Conservation (phyloP, 2,888 invertebrate species). For the Aplocera efformata region DNA sequence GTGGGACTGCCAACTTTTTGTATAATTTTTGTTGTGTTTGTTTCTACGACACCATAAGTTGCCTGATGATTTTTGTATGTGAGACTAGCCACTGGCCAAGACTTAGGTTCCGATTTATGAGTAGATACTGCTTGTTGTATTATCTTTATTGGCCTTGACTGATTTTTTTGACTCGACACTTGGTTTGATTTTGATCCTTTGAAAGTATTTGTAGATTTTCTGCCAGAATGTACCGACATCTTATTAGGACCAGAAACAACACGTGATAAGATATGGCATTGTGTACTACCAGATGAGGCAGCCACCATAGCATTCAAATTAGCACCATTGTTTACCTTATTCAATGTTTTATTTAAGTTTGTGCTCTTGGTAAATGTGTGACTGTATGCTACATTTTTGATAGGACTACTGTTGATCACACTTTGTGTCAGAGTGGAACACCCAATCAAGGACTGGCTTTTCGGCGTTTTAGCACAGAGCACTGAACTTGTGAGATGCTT, state of each 20-base stretch:
- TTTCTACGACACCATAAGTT: conserved; percentile 56
- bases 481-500: conserved; percentile 67
- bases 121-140: conserved; percentile 71
- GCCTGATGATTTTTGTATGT: conserved; percentile 63
- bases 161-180: conserved; percentile 58
- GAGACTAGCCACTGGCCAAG: conserved; percentile 65
- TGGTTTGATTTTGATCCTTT: conserved; percentile 66
- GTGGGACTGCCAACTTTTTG: conserved; percentile 73
- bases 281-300: conserved; percentile 62
- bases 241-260: conserved; percentile 75
- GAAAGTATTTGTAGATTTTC: conserved; percentile 62
- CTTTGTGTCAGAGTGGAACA: conserved; percentile 59
- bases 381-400: conserved; percentile 68
- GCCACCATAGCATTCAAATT: conserved; percentile 70
- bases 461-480: conserved; percentile 62
- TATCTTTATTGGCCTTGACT: conserved; percentile 78
- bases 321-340: conserved; percentile 74
- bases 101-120: conserved; percentile 64
- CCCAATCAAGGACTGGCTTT: conserved; percentile 67
- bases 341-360: conserved; percentile 63
- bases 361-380: conserved; percentile 68
- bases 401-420: conserved; percentile 61
- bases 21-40: conserved; percentile 65
- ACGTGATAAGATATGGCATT: conserved; percentile 72
- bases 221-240: conserved; percentile 71